Evolutionary conservation across 2,888 invertebrate species (phyloP).

Genomic region (Zhengitettix transpicula): DNA sequence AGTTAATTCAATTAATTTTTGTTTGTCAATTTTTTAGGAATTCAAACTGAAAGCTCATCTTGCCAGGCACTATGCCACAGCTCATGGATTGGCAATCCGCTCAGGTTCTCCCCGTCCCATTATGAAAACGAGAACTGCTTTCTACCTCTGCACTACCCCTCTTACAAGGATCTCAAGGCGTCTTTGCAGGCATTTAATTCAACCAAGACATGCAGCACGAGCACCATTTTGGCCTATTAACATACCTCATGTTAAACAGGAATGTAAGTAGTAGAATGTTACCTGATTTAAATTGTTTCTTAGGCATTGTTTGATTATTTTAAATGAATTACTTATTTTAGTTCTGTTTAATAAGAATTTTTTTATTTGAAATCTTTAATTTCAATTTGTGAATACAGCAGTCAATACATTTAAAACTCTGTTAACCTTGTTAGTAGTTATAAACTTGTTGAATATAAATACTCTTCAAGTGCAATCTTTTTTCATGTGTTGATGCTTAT

Average conservation of each 20-base stretch:
- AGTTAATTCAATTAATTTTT: neutral
- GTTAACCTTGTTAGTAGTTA: neutral
- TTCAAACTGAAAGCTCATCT: conserved; percentile 90
- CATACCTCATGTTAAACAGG: conserved; percentile 67
- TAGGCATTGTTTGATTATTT: neutral
- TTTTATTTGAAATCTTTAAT: neutral
- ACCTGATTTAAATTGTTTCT: neutral
- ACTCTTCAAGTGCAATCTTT: neutral
- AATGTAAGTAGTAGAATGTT: conserved; percentile 48
- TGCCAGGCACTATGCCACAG: conserved; percentile 83
- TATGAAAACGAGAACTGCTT: conserved; percentile 93
- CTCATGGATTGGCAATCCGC: conserved; percentile 62
- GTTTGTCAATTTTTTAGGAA: conserved; percentile 32
- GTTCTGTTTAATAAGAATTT: neutral
- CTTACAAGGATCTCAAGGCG: conserved; percentile 78
- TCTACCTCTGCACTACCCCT: conserved; percentile 84
- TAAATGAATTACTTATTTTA: neutral
- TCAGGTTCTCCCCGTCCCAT: conserved; percentile 75
- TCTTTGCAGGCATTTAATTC: conserved; percentile 64
- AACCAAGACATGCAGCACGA: conserved; percentile 73
- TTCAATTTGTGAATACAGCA: neutral
- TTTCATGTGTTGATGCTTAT: neutral
- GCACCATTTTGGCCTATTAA: conserved; percentile 63
- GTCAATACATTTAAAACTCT: neutral
- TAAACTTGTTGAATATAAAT: too few species aligned